phyloP scores from a whole-genome alignment of 2,797 vertebrate genomes.

The Toxotes lorentzi region DNA sequence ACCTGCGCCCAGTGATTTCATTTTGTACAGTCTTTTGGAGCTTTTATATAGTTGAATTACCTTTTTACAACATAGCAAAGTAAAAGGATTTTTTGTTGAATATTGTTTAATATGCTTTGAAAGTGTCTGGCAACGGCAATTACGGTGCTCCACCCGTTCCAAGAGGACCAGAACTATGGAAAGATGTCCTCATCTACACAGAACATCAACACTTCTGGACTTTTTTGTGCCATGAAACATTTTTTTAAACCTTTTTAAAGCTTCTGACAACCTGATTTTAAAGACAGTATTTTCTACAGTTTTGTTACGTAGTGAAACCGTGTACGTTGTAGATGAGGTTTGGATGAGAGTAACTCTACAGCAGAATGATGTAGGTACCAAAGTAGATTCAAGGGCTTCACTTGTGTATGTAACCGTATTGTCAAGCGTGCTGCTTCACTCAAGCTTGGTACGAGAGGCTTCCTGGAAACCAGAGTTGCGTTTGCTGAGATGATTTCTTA shows the following conservation, averaged over 20 bases:
- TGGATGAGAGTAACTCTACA: slow-evolving; percentile 49
- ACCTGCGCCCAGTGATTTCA: slow-evolving; percentile 76
- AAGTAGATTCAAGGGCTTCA: slow-evolving; percentile 41
- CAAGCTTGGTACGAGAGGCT: slow-evolving; percentile 60
- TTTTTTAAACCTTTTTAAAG: slow-evolving; percentile 3
- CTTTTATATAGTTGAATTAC: slow-evolving; percentile 67
- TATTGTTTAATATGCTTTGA: slow-evolving; percentile 61
- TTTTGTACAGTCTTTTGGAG: slow-evolving; percentile 78
- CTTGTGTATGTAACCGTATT: slow-evolving; percentile 30
- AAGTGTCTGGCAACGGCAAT: slow-evolving; percentile 40
- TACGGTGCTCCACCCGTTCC: not conserved
- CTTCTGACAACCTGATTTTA: slow-evolving; percentile 34
- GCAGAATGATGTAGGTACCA: slow-evolving; percentile 52
- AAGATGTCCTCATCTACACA: slow-evolving; percentile 26
- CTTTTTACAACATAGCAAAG: slow-evolving; percentile 74
- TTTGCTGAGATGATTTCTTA: slow-evolving; percentile 9
- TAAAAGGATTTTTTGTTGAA: slow-evolving; percentile 58
- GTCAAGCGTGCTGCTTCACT: slow-evolving; percentile 23
- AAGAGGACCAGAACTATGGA: slow-evolving; percentile 34
- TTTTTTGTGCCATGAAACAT: slow-evolving; percentile 36
- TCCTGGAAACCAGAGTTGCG: slow-evolving; percentile 11
- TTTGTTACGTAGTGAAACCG: slow-evolving; percentile 54
- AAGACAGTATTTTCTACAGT: slow-evolving; percentile 66
- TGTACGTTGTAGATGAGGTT: slow-evolving; percentile 54
- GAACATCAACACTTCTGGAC: slow-evolving; percentile 30